Base-by-base conservation (phyloP, 1,140 invertebrate species). In the Leptonema lineaticorne region DNA sequence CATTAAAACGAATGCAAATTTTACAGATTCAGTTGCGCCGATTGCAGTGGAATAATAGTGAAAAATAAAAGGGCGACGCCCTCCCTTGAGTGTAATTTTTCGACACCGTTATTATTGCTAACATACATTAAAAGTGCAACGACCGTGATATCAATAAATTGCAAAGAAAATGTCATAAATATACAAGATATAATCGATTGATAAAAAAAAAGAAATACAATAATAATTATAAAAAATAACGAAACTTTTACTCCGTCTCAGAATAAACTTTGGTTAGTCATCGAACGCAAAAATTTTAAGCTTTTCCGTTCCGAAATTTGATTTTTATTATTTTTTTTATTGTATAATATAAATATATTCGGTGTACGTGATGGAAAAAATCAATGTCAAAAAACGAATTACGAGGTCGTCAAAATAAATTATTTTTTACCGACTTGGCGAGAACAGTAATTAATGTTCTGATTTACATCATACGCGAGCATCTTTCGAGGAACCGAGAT, bases 71-170 rank as follows among this genome's bases (percentile, higher is more conserved):
- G 50, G 22, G 50, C 50, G 27, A 26, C 50, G 50, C 50, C 50
- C 50, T 53, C 20, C 24, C 18, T 7, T 24, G 50, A 53, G 50
- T 53, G 50, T 14, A 53, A 53, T 53, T 26, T 45, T 53, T 26
- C 22, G 20, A 53, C 20, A 53, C n/a, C n/a, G n/a, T n/a, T n/a
- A n/a, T n/a, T n/a, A n/a, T n/a, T n/a, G n/a, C n/a, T n/a, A n/a
- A n/a, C n/a, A n/a, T 45, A 16, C 16, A 45, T 26, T 24, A 53
- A 24, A 20, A 14, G 50, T 26, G 24, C 50, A 24, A 26, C n/a
- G 50, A 53, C 50, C 50, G n/a, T 11, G 50, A 24, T 53, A n/a
- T n/a, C n/a, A n/a, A n/a, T n/a, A n/a, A n/a, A n/a, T n/a, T n/a
- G n/a, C n/a, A n/a, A n/a, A n/a, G n/a, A n/a, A n/a, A n/a, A n/a